Percentiles rank a stretch among this genome's conserved stretches.
phyloP scores from a whole-genome alignment of 1,140 invertebrate genomes.

The Pollicipes pollicipes region DNA sequence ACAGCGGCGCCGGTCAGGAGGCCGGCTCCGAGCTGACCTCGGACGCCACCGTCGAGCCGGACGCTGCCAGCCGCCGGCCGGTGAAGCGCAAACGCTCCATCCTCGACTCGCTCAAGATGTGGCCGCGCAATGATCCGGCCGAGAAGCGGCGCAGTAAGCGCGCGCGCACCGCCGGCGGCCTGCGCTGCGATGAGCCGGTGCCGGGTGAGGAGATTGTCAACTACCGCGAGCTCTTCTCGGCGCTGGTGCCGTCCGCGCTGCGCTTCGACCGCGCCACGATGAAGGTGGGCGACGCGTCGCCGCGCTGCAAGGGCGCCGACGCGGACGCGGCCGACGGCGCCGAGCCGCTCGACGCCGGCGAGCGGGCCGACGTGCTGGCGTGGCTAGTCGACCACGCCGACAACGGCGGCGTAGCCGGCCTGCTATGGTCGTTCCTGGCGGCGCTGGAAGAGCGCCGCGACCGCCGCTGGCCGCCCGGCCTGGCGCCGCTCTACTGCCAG shows the following conservation, averaged over 20 bases:
- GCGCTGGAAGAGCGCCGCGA: not conserved
- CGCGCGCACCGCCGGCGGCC: not conserved
- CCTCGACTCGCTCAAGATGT: not conserved
- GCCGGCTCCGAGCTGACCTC: too few relatives aligned
- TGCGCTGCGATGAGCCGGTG: not conserved
- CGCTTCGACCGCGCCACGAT: not conserved
- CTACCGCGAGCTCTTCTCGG: not conserved
- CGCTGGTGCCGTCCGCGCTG: not conserved
- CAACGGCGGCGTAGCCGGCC: too few relatives aligned
- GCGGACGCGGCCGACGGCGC: too few relatives aligned
- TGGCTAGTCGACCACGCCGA: too few relatives aligned
- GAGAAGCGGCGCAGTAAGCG: not conserved
- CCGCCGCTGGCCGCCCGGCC: not conserved
- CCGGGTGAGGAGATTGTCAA: not conserved
- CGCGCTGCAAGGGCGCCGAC: too few relatives aligned
- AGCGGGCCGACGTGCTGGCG: too few relatives aligned
- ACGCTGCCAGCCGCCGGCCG: not conserved
- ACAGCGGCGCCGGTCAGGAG: too few relatives aligned
- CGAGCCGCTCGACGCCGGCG: too few relatives aligned
- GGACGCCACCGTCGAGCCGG: too few relatives aligned
- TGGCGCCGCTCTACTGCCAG: not conserved
- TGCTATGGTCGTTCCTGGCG: not conserved
- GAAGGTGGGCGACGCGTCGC: too few relatives aligned
- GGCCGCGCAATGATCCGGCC: not conserved
- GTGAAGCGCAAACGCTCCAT: not conserved